phyloP scores from a whole-genome alignment of 1,140 invertebrate genomes.

The Brachionus koreanus region DNA sequence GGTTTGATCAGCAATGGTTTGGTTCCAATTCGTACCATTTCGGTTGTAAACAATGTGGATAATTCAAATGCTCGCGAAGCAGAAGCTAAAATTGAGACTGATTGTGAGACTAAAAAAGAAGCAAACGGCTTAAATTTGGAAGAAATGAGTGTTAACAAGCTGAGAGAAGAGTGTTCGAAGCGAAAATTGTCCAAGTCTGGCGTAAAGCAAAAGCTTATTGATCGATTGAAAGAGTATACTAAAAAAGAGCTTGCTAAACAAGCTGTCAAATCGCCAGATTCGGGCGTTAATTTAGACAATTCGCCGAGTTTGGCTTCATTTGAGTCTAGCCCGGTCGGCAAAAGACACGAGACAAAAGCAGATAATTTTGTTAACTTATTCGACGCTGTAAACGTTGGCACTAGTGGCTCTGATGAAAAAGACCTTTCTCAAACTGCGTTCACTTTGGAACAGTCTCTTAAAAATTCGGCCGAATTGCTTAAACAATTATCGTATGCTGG shows the following conservation, averaged over 20 bases:
- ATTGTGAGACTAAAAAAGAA: not conserved
- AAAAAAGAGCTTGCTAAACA: slow-evolving; percentile 11
- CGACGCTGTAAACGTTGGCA: not conserved
- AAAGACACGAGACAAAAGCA: not conserved
- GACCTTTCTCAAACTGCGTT: slow-evolving; percentile 1
- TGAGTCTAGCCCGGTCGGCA: not conserved
- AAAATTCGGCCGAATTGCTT: slow-evolving; percentile 7
- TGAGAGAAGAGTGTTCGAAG: slow-evolving; percentile 35
- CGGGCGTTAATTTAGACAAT: slow-evolving; percentile 21
- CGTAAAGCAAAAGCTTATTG: slow-evolving; percentile 20
- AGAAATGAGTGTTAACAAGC: not conserved
- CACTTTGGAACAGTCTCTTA: slow-evolving; percentile 1
- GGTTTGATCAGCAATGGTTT: slow-evolving; percentile 10
- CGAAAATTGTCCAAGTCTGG: slow-evolving; percentile 27
- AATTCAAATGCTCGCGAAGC: not conserved
- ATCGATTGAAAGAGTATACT: not conserved
- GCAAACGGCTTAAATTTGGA: not conserved
- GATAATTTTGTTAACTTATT: not conserved
- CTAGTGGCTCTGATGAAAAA: not conserved
- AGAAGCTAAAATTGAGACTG: not conserved
- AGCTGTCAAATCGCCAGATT: slow-evolving; percentile 22
- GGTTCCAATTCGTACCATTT: not conserved
- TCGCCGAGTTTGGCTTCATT: not conserved
- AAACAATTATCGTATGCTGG: slow-evolving; percentile 10
- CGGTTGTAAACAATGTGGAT: not conserved